Base-by-base conservation (phyloP, 2,113 vertebrate genomes). In the Scomber japonicus region DNA sequence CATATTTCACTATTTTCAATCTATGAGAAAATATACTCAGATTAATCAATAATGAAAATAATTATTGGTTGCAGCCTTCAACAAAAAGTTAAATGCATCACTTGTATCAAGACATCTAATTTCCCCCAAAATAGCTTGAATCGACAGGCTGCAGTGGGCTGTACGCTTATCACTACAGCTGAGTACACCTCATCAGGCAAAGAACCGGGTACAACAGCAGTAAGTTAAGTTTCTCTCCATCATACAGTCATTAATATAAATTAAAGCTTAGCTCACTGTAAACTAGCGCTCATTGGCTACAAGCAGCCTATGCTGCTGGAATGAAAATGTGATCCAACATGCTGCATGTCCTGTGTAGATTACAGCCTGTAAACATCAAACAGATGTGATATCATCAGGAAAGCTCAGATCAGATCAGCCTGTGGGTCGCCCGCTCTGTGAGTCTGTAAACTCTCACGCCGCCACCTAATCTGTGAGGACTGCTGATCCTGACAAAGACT, bases 401-500 rank as follows among this genome's bases (percentile, higher is more conserved):
- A 35, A 66, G 66, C 53, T 80, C 50, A 57, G 50, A 80, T 80
- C 69, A 55, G 61, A 87, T 82, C 71, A 48, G 60, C 24, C 65
- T 24, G 62, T 14, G 5, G 62, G 19, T 57, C 21, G 78, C 74
- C 69, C 48, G 46, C 59, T 6, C n/a, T 61, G 51, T 46, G 44
- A 53, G 40, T 83, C 35, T 62, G 53, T 61, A 46, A 78, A 74
- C 57, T 51, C 57, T 68, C 64, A 55, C 24, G 13, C 35, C 16
- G n/a, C 63, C 14, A 55, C n/a, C 44, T 40, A 44, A 70, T 71
- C 59, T 65, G 48, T 13, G 4, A 72, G 48, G 62, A 62, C 46
- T 13, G 3, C 21, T 75, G 72, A 82, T 69, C 75, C 62, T 2
- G 65, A 78, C 73, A 27, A 60, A 66, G 71, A 63, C 24, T 24